Conservation (phyloP, 2,888 invertebrate species). For the Eupelmus urozonus region DNA sequence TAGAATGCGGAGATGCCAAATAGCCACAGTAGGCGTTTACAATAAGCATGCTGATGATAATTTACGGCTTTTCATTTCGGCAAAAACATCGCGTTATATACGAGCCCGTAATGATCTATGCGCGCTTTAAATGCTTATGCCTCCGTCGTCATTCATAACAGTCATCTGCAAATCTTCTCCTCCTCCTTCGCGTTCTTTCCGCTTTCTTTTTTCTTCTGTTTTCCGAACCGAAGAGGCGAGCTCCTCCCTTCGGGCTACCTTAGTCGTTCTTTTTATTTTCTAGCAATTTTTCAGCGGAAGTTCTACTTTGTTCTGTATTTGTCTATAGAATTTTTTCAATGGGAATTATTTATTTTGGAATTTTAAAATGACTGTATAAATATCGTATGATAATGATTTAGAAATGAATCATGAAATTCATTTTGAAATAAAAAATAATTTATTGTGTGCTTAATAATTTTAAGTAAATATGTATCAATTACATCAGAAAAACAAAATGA, state of each 20-base stretch:
- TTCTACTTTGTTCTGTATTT: neutral
- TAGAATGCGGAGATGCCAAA: no score
- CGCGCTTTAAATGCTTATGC: conserved; percentile 22
- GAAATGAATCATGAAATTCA: no score
- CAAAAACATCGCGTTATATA: conserved; percentile 10
- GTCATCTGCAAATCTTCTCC: conserved; percentile 18
- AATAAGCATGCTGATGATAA: conserved; percentile 21
- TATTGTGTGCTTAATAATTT: no score
- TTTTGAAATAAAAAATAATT: no score
- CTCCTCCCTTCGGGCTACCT: neutral
- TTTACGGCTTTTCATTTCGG: conserved; percentile 27
- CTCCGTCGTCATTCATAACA: conserved; percentile 20
- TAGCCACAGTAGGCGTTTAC: neutral
- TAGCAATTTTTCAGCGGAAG: no score
- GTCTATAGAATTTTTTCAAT: neutral
- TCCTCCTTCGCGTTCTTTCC: neutral
- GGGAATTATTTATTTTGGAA: no score
- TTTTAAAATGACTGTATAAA: no score
- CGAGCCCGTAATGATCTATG: conserved; percentile 21
- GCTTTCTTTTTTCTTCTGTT: neutral
- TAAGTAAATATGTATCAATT: no score
- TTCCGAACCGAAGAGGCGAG: neutral
- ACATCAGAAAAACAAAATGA: no score
- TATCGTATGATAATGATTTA: no score
- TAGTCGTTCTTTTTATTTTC: neutral